Evolutionary conservation across 2,888 invertebrate genomes (phyloP).

Genomic region (Tineola bisselliella): DNA sequence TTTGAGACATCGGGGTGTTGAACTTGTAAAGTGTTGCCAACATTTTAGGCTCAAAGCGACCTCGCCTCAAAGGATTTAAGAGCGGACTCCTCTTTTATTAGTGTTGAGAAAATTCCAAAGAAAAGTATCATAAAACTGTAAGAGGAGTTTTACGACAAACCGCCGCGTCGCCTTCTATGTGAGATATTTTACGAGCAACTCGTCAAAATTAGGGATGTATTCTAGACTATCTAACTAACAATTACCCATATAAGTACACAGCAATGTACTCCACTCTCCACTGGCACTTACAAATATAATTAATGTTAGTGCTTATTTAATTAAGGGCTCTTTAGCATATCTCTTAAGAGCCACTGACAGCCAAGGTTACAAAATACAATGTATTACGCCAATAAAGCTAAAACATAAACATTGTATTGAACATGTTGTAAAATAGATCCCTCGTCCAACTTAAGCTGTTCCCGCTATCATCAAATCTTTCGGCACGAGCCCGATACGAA

Average conservation of each 20-base stretch:
- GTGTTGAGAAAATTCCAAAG: background rate
- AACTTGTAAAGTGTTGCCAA: background rate
- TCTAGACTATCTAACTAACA: background rate
- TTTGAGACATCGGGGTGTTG: background rate
- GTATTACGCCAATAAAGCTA: background rate
- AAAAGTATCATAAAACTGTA: background rate
- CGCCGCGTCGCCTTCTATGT: background rate
- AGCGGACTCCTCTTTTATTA: background rate
- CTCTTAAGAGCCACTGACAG: background rate
- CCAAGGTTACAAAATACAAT: background rate
- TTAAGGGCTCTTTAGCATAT: background rate
- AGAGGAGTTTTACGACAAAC: background rate
- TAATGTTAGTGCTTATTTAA: background rate
- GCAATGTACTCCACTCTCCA: background rate
- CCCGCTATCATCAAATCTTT: conserved; percentile 39
- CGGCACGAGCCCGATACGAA: conserved; percentile 31
- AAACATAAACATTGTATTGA: background rate
- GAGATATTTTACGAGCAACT: background rate
- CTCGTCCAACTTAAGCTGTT: conserved; percentile 16
- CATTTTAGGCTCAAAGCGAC: background rate
- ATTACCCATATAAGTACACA: background rate
- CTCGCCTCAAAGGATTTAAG: background rate
- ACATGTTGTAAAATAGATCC: background rate
- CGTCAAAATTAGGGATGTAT: background rate
- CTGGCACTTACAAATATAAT: background rate